These are phyloP conservation scores for Cybosia mesomella DNA, from an alignment of 2,888 invertebrate species.

Conservation along the genomic window DNA sequence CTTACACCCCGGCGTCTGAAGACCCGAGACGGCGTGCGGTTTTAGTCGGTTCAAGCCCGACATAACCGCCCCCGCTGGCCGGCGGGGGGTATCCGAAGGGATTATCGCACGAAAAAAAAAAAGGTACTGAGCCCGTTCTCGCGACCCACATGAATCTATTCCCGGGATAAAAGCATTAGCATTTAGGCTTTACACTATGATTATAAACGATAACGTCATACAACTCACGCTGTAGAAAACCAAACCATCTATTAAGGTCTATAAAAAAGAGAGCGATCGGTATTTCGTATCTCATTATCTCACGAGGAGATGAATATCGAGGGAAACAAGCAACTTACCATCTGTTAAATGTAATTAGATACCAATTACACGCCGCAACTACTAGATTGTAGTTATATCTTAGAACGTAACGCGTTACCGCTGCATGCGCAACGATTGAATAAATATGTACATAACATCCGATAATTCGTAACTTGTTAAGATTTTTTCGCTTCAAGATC, in stretches of 20 bases:
- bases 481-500: slow-evolving; percentile 29
- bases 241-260: background rate
- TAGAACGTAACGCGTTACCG: slow-evolving; percentile 28
- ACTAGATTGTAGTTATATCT: slow-evolving; percentile 15
- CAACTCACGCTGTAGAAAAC: background rate
- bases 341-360: slow-evolving; percentile 7
- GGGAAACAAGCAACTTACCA: background rate
- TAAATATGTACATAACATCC: slow-evolving; percentile 49
- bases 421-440: slow-evolving; percentile 46
- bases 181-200: too few species aligned
- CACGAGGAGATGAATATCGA: background rate
- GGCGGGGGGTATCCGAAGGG: too few species aligned
- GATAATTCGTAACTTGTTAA: slow-evolving; percentile 52
- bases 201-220: background rate
- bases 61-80: too few species aligned
- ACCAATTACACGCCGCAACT: slow-evolving; percentile 11
- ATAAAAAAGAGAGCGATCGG: slow-evolving; percentile 6
- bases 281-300: background rate
- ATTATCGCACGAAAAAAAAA: too few species aligned
- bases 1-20: too few species aligned
- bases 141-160: too few species aligned
- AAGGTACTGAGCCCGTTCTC: too few species aligned
- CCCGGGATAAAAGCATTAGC: too few species aligned
- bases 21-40: too few species aligned
- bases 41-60: too few species aligned